Evolutionary conservation across 2,888 invertebrate genomes (phyloP).

Genomic region (Heterodera filipjevi): DNA sequence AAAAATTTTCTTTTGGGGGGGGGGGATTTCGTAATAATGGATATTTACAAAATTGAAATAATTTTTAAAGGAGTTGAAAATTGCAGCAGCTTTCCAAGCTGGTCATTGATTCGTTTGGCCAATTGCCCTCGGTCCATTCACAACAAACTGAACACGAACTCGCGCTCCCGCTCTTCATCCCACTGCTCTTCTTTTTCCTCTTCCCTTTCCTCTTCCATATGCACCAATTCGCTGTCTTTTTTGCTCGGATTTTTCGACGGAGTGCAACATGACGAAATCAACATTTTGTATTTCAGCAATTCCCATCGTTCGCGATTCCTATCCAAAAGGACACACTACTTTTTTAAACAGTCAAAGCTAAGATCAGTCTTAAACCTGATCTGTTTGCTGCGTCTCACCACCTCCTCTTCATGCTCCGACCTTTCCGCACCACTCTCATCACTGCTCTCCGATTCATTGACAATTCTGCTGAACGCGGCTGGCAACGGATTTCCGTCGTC

Average conservation of each 20-base stretch:
- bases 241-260: not conserved
- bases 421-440: not conserved
- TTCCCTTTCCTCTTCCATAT: not conserved
- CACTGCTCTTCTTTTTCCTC: not conserved
- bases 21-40: too few species aligned
- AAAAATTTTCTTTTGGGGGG: too few species aligned
- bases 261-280: not conserved
- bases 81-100: too few species aligned
- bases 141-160: constrained; percentile 28
- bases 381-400: not conserved
- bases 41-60: too few species aligned
- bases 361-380: not conserved
- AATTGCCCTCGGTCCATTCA: not conserved
- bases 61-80: too few species aligned
- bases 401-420: not conserved
- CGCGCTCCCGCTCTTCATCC: constrained; percentile 25
- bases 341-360: not conserved
- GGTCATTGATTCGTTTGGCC: not conserved
- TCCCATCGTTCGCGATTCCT: constrained; percentile 28
- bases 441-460: not conserved
- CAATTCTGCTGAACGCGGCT: not conserved
- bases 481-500: not conserved
- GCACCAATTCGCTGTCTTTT: not conserved
- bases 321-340: not conserved
- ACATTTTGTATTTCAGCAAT: constrained; percentile 17